phyloP scores from a whole-genome alignment of 2,113 vertebrate genomes.

The Amblyopsis rosae region DNA sequence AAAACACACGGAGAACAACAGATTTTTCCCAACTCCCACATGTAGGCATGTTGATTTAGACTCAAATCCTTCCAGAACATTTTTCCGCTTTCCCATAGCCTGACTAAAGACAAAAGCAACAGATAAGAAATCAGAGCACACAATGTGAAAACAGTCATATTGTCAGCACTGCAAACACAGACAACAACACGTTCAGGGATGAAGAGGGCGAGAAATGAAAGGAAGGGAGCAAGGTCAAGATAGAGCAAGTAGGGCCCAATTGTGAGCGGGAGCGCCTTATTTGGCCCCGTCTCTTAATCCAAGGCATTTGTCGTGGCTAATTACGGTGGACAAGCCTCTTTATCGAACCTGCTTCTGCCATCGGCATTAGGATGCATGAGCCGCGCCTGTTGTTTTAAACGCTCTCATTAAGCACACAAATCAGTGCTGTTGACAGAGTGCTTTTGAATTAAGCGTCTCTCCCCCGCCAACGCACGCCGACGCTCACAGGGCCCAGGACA shows the following conservation, averaged over 20 bases:
- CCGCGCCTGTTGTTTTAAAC: slow-evolving; percentile 99
- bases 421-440: slow-evolving; percentile 99
- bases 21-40: no score
- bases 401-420: slow-evolving; percentile 99
- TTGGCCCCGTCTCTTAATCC: slow-evolving; percentile 80
- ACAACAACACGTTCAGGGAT: slow-evolving; percentile 32
- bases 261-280: slow-evolving; percentile 56
- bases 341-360: slow-evolving; percentile 98
- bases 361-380: slow-evolving; percentile 99
- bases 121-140: slow-evolving; percentile 15
- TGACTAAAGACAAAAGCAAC: not conserved
- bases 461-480: slow-evolving; percentile 70
- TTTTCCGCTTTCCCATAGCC: not conserved
- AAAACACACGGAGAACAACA: no score
- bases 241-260: slow-evolving; percentile 48
- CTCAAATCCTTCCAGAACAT: not conserved
- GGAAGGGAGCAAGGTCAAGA: slow-evolving; percentile 18
- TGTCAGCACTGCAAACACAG: slow-evolving; percentile 29
- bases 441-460: slow-evolving; percentile 99
- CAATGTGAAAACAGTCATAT: slow-evolving; percentile 24
- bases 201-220: slow-evolving; percentile 18
- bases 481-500: slow-evolving; percentile 94
- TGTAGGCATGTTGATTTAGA: not conserved
- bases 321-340: slow-evolving; percentile 99
- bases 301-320: slow-evolving; percentile 91